Evolutionary conservation across 2,113 vertebrate genomes (phyloP).

Genomic region (Istiophorus platypterus): DNA sequence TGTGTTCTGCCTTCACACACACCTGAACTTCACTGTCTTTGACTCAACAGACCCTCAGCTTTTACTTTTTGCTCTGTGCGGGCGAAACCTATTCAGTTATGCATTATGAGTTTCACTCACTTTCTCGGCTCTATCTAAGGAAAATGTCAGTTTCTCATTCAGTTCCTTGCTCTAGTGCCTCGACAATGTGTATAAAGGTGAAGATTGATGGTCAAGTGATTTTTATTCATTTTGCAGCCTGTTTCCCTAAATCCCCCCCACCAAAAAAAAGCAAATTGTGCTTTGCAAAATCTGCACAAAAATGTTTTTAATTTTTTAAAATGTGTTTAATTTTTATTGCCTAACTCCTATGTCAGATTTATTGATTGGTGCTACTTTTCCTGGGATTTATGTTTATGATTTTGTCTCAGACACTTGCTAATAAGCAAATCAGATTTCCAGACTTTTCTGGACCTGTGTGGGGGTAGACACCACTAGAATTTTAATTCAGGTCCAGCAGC

Average conservation of each 20-base stretch:
- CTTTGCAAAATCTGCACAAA: background rate
- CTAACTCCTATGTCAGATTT: background rate
- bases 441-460: background rate
- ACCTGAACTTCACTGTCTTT: slow-evolving; percentile 29
- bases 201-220: background rate
- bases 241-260: too few species aligned
- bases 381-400: background rate
- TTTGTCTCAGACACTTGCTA: background rate
- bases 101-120: slow-evolving; percentile 35
- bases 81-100: slow-evolving; percentile 22
- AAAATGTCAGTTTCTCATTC: slow-evolving; percentile 30
- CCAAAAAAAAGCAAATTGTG: too few species aligned
- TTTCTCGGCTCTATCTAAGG: slow-evolving; percentile 4
- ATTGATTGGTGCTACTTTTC: background rate
- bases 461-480: background rate
- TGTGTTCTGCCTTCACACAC: background rate
- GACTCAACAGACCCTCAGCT: slow-evolving; percentile 41
- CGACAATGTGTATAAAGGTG: background rate
- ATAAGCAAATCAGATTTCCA: background rate
- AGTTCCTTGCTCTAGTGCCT: background rate
- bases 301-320: too few species aligned
- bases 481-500: slow-evolving; percentile 11
- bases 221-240: too few species aligned
- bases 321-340: background rate
- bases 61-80: slow-evolving; percentile 61